These are phyloP conservation scores for Columbina picui DNA, from an alignment of 2,113 vertebrate species.

Conservation along the genomic window DNA sequence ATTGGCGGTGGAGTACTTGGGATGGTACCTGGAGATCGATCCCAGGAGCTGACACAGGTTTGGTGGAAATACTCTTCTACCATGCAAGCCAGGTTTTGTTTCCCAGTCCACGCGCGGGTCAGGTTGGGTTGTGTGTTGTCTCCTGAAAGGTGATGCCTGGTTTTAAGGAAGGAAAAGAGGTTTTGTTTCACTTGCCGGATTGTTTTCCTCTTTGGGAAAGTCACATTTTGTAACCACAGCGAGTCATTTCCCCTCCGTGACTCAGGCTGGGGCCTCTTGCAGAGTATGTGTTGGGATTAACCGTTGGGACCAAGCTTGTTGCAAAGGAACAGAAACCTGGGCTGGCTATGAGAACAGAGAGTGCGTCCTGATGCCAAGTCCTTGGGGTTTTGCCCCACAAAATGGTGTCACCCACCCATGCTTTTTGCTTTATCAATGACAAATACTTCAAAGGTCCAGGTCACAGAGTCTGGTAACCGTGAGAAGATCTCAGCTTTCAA, in stretches of 20 bases:
- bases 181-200: neutral
- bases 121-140: neutral
- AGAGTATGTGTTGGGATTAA: neutral
- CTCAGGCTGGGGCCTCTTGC: neutral
- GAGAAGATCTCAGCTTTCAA: neutral
- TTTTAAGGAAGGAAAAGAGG: neutral
- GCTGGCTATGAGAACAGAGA: neutral
- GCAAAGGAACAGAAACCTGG: slow-evolving; percentile 8
- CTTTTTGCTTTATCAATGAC: neutral
- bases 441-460: neutral
- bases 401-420: fast-evolving
- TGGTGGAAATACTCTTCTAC: neutral
- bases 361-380: neutral
- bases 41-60: neutral
- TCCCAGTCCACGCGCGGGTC: fast-evolving
- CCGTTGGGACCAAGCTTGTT: neutral
- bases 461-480: neutral
- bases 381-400: neutral
- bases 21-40: neutral
- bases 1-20: neutral
- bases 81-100: neutral
- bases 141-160: neutral
- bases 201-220: slow-evolving; percentile 5
- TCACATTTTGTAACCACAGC: neutral
- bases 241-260: slow-evolving; percentile 20